phyloP scores from a whole-genome alignment of 2,113 vertebrate species.

The Melanocharis versteri region DNA sequence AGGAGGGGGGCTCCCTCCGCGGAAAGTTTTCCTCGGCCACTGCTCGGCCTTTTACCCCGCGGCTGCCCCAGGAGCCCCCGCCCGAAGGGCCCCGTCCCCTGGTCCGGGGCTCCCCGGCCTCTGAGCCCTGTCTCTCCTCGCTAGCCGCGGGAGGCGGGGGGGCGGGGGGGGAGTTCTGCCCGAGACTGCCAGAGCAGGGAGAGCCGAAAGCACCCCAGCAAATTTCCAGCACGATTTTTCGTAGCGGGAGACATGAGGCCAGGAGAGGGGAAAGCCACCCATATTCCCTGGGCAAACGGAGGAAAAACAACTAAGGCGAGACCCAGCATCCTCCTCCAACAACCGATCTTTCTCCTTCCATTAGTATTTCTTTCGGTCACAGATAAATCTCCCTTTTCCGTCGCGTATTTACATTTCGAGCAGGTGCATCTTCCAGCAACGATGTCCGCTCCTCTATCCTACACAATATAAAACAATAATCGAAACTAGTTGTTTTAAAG shows the following conservation, averaged over 20 bases:
- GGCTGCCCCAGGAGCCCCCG: neutral
- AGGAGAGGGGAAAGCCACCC: accelerated
- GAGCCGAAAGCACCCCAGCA: neutral
- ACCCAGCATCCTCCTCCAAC: neutral
- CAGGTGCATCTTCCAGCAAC: neutral
- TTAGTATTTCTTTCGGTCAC: neutral
- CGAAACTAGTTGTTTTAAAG: neutral
- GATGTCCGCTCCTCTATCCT: neutral
- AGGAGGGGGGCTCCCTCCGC: neutral
- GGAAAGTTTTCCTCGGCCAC: neutral
- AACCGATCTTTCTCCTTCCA: neutral
- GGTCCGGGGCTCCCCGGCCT: neutral
- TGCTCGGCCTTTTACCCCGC: neutral
- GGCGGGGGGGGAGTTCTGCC: accelerated
- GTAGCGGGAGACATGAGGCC: neutral
- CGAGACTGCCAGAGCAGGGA: neutral
- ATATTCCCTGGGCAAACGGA: neutral
- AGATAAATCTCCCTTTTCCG: neutral
- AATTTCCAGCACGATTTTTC: neutral
- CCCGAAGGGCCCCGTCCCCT: neutral
- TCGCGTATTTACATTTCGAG: neutral
- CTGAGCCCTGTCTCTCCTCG: neutral
- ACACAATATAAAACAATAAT: neutral
- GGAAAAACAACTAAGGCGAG: neutral
- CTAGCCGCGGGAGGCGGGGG: neutral